Base-by-base conservation (phyloP, 2,113 vertebrate genomes). In the Nycticorax nycticorax region DNA sequence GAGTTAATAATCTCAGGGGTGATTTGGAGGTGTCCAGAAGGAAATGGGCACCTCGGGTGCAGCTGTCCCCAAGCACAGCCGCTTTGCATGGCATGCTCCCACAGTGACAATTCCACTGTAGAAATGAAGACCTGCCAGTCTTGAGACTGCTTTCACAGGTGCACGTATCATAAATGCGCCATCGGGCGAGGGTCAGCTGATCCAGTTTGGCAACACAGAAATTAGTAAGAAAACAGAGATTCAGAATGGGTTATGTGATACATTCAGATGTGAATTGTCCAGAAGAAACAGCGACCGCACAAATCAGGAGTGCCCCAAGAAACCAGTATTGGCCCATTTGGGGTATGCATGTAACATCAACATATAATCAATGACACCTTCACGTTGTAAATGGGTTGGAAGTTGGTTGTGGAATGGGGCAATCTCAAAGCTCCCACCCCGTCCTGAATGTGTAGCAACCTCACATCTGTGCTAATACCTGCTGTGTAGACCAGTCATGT, bases 131-230 rank as follows among this genome's bases (percentile, higher is more conserved):
- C 21, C 64, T 87, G 76, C 52, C 43, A 55, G 18, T 48, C 80
- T 66, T 19, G 10, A 52, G 92, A 69, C 60, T 55, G n/a, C 73
- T 92, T 89, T 55, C 59, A 52, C 7, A 20, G 56, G 22, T 75
- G 24, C 1, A 0, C 1, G 0, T 71, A 20, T 75, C 5, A 2
- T 57, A 45, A 45, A 56, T 43, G 26, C 4, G 5, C 19, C 8
- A 13, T 14, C 19, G n/a, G n/a, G 37, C 2, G 0, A 22, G 43
- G 63, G 55, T 55, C 83, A 59, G 26, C 24, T 74, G 59, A 81
- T 21, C 33, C 55, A 66, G 3, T 91, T 41, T 74, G 55, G 35
- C 83, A 84, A 28, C 32, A 30, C 17, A 80, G 53, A 50, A 68
- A 52, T 41, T 72, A 50, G 43, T 45, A 71, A 39, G 35, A 92